Evolutionary conservation across 2,113 vertebrate genomes (phyloP), one percentile per base, ranked within the genome.

Genomic region (Dipodomys merriami): DNA sequence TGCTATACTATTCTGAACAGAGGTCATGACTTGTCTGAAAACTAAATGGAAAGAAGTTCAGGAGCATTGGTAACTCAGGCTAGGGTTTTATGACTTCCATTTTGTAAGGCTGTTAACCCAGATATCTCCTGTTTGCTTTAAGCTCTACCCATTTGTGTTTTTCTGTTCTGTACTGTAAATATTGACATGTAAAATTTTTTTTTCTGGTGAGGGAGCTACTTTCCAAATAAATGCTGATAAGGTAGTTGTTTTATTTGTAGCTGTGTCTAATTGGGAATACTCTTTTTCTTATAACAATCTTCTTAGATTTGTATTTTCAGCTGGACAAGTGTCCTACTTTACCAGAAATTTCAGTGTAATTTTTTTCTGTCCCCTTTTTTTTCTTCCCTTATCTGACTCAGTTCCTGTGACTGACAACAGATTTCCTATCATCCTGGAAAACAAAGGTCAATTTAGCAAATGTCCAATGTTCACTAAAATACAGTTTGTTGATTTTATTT

Each of bases 381-480:
- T 12, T n/a, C 15, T 91, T 90, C 33, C 0, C 0, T 92, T 77
- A 73, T 76, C 79, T 94, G 73, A 96, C 53, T 94, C 88, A 87
- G 60, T 91, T 94, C 90, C 91, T 67, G 69, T 93, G 69, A 83
- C 82, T 86, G 92, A 93, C 35, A 53, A 44, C 68, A 92, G 62
- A 81, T 93, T 93, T 96, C 92, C 71, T 90, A 35, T 91, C 78
- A 65, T 84, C 62, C 71, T 86, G 67, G 93, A 94, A 97, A 96
- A 90, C 95, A 96, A 96, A 97, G 90, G 88, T 96, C 91, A 87
- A 1, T 88, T 95, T 90, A 95, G 71, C 67, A 83, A 96, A 64
- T 9, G 60, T 79, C 72, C 90, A 94, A 0, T 73, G 82, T 91
- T 94, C 87, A 93, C 49, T 67, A 77, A 86, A 84, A 62, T 92